phyloP scores from a whole-genome alignment of 2,113 vertebrate species.

The Saccopteryx leptura region DNA sequence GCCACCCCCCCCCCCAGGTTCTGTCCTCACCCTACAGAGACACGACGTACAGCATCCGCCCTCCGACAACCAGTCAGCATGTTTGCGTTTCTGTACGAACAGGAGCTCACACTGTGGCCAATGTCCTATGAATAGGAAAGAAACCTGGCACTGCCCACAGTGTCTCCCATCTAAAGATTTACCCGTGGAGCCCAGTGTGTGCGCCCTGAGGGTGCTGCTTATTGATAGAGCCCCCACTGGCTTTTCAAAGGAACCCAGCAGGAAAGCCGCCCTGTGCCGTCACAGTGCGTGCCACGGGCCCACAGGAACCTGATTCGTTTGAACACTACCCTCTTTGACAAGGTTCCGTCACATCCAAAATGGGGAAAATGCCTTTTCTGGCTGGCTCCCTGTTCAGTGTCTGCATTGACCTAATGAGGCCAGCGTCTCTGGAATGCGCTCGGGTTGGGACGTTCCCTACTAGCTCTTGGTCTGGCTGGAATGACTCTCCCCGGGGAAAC shows the following conservation, averaged over 20 bases:
- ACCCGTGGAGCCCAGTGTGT: not conserved
- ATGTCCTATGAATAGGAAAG: not conserved
- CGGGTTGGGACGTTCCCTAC: not conserved
- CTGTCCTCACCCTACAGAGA: not conserved
- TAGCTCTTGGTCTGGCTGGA: not conserved
- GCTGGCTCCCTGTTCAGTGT: not conserved
- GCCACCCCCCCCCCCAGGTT: not conserved
- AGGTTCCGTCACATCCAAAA: not conserved
- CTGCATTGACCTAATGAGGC: not conserved
- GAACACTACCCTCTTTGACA: not conserved
- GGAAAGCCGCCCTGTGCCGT: not conserved
- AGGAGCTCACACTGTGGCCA: not conserved
- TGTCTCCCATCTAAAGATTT: not conserved
- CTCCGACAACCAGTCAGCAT: not conserved
- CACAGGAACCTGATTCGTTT: not conserved
- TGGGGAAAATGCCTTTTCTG: not conserved
- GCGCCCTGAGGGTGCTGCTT: not conserved
- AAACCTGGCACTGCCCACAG: not conserved
- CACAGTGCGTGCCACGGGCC: not conserved
- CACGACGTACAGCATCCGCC: not conserved
- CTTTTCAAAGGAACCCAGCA: not conserved
- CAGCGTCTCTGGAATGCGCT: not conserved
- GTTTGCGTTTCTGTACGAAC: not conserved
- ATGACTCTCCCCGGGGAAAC: not conserved
- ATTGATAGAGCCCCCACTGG: not conserved